phyloP scores from a whole-genome alignment of 2,888 invertebrate species.

The Machimus atricapillus region DNA sequence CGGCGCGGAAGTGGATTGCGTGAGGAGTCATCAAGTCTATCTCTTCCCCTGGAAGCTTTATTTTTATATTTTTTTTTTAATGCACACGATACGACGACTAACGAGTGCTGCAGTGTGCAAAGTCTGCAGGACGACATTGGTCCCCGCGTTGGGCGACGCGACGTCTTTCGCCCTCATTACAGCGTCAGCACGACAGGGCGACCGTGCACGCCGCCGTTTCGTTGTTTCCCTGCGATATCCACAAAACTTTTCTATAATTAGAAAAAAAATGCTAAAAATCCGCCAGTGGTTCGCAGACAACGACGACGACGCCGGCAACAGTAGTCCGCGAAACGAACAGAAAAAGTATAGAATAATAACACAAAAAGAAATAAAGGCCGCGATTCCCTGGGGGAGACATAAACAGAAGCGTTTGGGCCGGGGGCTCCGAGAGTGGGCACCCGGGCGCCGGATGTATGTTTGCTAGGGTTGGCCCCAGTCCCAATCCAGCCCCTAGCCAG shows the following conservation, averaged over 20 bases:
- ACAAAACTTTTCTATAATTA: slow-evolving; percentile 11
- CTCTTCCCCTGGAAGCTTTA: slow-evolving; percentile 5
- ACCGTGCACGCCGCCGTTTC: background rate
- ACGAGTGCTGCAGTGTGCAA: background rate
- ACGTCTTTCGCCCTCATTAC: background rate
- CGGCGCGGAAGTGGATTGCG: slow-evolving; percentile 39
- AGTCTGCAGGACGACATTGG: background rate
- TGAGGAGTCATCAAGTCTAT: slow-evolving; percentile 45
- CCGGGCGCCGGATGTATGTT: background rate
- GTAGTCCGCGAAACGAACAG: background rate
- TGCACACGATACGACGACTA: background rate
- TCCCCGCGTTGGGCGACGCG: background rate
- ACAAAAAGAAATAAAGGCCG: background rate
- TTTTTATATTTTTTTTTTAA: background rate
- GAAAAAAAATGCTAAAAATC: slow-evolving; percentile 11
- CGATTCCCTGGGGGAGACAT: background rate
- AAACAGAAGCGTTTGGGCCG: background rate
- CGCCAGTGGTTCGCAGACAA: background rate
- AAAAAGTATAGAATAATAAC: background rate
- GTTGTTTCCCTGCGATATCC: slow-evolving; percentile 7
- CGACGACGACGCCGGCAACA: background rate
- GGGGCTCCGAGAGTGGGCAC: background rate
- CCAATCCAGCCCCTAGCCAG: background rate
- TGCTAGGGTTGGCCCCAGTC: background rate
- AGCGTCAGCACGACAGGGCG: background rate